A percentile compares a stretch with the other conserved stretches of the same genome.
phyloP scores from a whole-genome alignment of 1,140 invertebrate species.

The Pachypsylla venusta region DNA sequence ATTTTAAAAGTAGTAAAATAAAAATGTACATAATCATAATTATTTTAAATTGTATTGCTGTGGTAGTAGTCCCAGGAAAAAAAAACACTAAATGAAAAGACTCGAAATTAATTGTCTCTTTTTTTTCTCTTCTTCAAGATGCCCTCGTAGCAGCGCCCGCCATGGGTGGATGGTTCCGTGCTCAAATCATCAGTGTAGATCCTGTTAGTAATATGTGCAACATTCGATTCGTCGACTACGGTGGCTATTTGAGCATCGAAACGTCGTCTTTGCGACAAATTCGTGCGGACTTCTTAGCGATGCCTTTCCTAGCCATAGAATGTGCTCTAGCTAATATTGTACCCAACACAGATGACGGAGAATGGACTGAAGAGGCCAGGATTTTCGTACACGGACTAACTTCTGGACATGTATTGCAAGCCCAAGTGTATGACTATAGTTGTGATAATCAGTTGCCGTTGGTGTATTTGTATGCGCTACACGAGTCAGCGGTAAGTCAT shows the following conservation, averaged over 20 bases:
- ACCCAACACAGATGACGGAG: slow-evolving; percentile 40
- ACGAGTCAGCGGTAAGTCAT: slow-evolving; percentile 47
- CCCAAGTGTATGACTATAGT: slow-evolving; percentile 67
- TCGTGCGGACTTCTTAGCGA: slow-evolving; percentile 72
- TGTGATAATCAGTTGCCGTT: slow-evolving; percentile 51
- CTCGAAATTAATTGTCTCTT: too few relatives aligned
- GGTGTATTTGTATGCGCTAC: slow-evolving; percentile 58
- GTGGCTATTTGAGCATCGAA: slow-evolving; percentile 69
- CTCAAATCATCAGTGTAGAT: slow-evolving; percentile 57
- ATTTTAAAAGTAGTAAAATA: too few relatives aligned
- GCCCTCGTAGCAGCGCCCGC: slow-evolving; percentile 76
- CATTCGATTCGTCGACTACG: slow-evolving; percentile 84
- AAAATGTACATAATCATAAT: too few relatives aligned
- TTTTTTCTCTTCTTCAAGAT: slow-evolving; percentile 42
- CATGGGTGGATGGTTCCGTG: slow-evolving; percentile 74
- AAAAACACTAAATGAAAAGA: too few relatives aligned
- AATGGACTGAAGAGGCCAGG: slow-evolving; percentile 59
- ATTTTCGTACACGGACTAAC: slow-evolving; percentile 59
- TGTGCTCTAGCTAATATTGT: slow-evolving; percentile 77
- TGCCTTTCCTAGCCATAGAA: slow-evolving; percentile 94
- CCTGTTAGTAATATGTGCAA: slow-evolving; percentile 51
- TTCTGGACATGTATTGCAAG: slow-evolving; percentile 62
- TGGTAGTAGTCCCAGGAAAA: too few relatives aligned
- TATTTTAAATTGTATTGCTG: too few relatives aligned
- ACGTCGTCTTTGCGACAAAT: slow-evolving; percentile 68